Evolutionary conservation across 1,140 invertebrate species (phyloP).

Genomic region (Drosophila sturtevanti): DNA sequence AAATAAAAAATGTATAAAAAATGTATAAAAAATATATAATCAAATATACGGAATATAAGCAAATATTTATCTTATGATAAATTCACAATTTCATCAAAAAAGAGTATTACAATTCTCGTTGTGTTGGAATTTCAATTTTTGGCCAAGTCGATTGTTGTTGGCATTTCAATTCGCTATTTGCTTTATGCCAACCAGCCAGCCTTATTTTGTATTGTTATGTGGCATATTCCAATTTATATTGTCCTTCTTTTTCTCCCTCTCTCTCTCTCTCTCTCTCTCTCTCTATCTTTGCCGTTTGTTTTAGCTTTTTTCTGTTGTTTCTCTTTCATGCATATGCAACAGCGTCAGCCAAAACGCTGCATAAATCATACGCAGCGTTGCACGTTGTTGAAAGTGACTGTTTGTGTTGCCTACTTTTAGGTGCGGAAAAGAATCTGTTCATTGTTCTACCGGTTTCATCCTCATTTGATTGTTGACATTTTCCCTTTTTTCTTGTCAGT

Average conservation of each 20-base stretch:
- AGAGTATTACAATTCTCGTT: constrained; percentile 13
- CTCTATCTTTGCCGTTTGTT: not conserved
- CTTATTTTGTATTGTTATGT: constrained; percentile 44
- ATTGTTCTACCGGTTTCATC: not conserved
- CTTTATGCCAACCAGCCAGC: constrained; percentile 5
- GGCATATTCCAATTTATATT: constrained; percentile 44
- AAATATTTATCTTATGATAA: not conserved
- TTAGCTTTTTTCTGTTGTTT: constrained; percentile 2
- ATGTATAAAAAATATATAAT: not conserved
- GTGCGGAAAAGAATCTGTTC: constrained; percentile 20
- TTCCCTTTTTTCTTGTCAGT: constrained; percentile 27
- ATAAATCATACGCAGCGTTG: constrained; percentile 71
- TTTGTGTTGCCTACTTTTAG: constrained; percentile 44
- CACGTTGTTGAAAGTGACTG: constrained; percentile 22
- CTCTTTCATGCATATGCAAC: constrained; percentile 70
- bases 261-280: not conserved
- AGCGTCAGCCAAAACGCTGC: constrained; percentile 58
- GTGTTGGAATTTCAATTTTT: not conserved
- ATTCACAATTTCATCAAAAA: not conserved
- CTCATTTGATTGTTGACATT: constrained; percentile 27
- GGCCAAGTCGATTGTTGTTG: constrained; percentile 23
- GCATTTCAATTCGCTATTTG: constrained; percentile 50
- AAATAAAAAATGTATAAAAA: too few species aligned
- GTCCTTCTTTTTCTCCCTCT: constrained; percentile 21
- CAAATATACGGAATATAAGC: not conserved